Evolutionary conservation across 1,140 invertebrate genomes (phyloP).

Genomic region (Caenorhabditis inopinata): DNA sequence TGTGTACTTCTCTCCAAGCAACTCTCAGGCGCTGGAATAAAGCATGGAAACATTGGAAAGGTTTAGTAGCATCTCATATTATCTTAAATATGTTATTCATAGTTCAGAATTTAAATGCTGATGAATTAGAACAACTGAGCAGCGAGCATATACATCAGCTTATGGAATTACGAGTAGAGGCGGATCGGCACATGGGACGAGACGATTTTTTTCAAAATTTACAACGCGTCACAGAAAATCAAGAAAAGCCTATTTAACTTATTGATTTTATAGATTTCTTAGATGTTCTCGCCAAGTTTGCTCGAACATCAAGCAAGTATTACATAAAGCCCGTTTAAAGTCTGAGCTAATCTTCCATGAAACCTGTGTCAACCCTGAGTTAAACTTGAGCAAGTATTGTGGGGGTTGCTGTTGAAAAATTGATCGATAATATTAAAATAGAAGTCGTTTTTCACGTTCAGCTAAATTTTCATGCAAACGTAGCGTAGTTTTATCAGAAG

Average conservation of each 20-base stretch:
- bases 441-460: too few species aligned
- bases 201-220: constrained; percentile 12
- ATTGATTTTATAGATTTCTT: too few species aligned
- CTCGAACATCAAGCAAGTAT: too few species aligned
- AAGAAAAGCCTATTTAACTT: not conserved
- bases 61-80: not conserved
- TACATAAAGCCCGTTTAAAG: too few species aligned
- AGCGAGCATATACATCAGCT: constrained; percentile 60
- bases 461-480: too few species aligned
- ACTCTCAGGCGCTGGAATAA: constrained; percentile 47
- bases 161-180: constrained; percentile 56
- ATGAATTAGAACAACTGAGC: constrained; percentile 50
- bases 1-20: constrained; percentile 59
- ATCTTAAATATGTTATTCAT: not conserved
- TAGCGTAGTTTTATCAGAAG: too few species aligned
- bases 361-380: too few species aligned
- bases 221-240: not conserved
- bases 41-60: constrained; percentile 51
- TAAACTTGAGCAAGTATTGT: too few species aligned
- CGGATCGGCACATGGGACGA: constrained; percentile 40
- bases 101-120: not conserved
- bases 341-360: too few species aligned
- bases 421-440: too few species aligned
- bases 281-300: too few species aligned
- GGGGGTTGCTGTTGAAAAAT: too few species aligned